A percentile compares a stretch with the other conserved stretches of the same genome.
Conservation (phyloP, 2,888 invertebrate genomes). For the Hedychridium roseum region DNA sequence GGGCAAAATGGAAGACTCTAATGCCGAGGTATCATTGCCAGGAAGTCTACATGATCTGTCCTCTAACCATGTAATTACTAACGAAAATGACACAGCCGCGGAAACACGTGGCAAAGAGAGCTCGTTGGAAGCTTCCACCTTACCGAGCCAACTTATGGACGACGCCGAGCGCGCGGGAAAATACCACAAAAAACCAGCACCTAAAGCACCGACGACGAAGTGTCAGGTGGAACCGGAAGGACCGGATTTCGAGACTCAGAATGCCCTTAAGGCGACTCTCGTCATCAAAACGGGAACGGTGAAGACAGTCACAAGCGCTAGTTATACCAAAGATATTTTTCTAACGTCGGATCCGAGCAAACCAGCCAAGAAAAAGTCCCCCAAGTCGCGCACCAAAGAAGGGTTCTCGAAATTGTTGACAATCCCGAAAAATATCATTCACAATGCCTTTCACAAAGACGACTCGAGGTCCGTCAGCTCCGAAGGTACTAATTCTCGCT, state of each 20-base stretch:
- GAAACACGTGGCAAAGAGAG: no score
- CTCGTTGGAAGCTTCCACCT: slow-evolving; percentile 7
- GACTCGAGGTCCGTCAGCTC: slow-evolving; percentile 32
- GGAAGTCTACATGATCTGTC: no score
- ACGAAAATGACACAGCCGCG: no score
- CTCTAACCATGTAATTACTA: no score
- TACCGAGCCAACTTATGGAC: slow-evolving; percentile 29
- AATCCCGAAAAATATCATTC: slow-evolving; percentile 56
- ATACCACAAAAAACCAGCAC: slow-evolving; percentile 67
- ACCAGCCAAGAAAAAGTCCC: slow-evolving; percentile 34
- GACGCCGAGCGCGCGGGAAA: slow-evolving; percentile 62
- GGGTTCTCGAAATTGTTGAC: slow-evolving; percentile 53
- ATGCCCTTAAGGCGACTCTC: slow-evolving; percentile 65
- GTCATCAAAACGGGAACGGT: slow-evolving; percentile 65
- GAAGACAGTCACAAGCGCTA: slow-evolving; percentile 48
- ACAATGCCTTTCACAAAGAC: slow-evolving; percentile 53
- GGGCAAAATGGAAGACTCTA: no score
- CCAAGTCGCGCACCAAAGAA: slow-evolving; percentile 42
- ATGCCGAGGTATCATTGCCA: no score
- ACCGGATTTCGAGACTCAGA: slow-evolving; percentile 28
- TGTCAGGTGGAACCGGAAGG: slow-evolving; percentile 32
- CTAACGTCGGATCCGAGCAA: slow-evolving; percentile 31
- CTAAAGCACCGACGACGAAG: slow-evolving; percentile 58
- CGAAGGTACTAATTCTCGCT: slow-evolving; percentile 29
- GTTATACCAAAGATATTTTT: slow-evolving; percentile 44